Evolutionary conservation across 1,140 invertebrate genomes (phyloP), one percentile per base, ranked within the genome.

Genomic region (Matsumurasca onukii): DNA sequence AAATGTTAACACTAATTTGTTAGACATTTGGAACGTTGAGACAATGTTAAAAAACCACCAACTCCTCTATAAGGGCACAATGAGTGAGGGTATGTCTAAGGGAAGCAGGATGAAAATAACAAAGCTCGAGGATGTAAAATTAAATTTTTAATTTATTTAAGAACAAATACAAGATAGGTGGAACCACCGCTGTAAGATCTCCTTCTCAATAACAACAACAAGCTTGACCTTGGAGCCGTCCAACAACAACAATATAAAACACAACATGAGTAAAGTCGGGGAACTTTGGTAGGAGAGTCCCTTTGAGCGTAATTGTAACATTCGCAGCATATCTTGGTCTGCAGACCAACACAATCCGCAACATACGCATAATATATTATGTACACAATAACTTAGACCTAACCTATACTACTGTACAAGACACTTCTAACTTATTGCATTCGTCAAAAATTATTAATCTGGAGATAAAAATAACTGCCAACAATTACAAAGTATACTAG

Each of bases 231-330:
- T 45, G 34, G 17, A 9, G 3, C 3, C 3, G 49, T 51, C n/a
- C 49, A 20, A 51, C 49, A 51, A 51, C 49, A 51, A 51, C 3
- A 51, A 12, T 12, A 51, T 12, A 51, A 51, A 51, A 20, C 49
- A 51, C 49, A 51, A n/a, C 17, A 20, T 51, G 49, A 51, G 49
- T 51, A 51, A 51, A 51, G 49, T 51, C 49, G n/a, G 5, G 49
- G 49, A 51, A 51, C 49, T 51, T 51, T 51, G 49, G 49, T 51
- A 51, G 49, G 49, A 22, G 17, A 51, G 49, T 51, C 24, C 49
- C 49, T 20, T 9, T 51, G 3, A n/a, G n/a, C n/a, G n/a, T n/a
- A n/a, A n/a, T n/a, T n/a, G n/a, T n/a, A n/a, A n/a, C n/a, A n/a
- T n/a, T n/a, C n/a, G n/a, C n/a, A n/a, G n/a, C n/a, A n/a, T n/a